These are phyloP conservation scores for Sphaeridia pumilis DNA, from an alignment of 2,888 invertebrate genomes.

Conservation along the genomic window DNA sequence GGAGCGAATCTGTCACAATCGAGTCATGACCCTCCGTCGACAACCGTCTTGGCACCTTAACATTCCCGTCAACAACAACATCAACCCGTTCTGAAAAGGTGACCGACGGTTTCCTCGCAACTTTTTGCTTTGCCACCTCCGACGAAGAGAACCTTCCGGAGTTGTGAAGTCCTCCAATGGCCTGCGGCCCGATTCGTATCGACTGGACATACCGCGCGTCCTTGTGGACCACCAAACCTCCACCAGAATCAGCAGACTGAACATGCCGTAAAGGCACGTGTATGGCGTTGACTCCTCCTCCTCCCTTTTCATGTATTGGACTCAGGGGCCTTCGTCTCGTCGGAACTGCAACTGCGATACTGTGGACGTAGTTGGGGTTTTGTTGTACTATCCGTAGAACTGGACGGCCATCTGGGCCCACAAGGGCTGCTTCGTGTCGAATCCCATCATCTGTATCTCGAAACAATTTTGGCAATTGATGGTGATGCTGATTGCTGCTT, in stretches of 20 bases:
- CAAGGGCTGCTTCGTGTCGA: slow-evolving; percentile 31
- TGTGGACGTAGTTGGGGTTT: slow-evolving; percentile 33
- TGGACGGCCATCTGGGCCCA: slow-evolving; percentile 27
- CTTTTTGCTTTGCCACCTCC: not conserved
- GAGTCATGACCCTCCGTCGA: slow-evolving; percentile 30
- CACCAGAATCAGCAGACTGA: slow-evolving; percentile 22
- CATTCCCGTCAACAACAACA: slow-evolving; percentile 22
- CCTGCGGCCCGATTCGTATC: slow-evolving; percentile 32
- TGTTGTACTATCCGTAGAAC: slow-evolving; percentile 33
- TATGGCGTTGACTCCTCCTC: slow-evolving; percentile 18
- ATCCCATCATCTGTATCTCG: slow-evolving; percentile 30
- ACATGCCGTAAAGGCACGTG: slow-evolving; percentile 15
- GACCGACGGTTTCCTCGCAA: slow-evolving; percentile 28
- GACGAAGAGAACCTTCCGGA: slow-evolving; percentile 4
- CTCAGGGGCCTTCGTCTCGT: slow-evolving; percentile 23
- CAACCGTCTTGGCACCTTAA: slow-evolving; percentile 13
- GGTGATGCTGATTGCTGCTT: slow-evolving; percentile 1
- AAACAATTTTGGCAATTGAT: slow-evolving; percentile 19
- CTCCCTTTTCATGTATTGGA: slow-evolving; percentile 23
- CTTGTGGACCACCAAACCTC: slow-evolving; percentile 29
- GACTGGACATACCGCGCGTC: slow-evolving; percentile 31
- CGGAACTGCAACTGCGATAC: slow-evolving; percentile 28
- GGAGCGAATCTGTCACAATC: slow-evolving; percentile 34
- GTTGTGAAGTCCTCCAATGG: slow-evolving; percentile 4
- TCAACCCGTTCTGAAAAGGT: slow-evolving; percentile 34